A percentile compares a stretch with the other conserved stretches of the same genome.
Evolutionary conservation across 2,888 invertebrate species (phyloP).

Genomic region (Trichopria drosophilae): DNA sequence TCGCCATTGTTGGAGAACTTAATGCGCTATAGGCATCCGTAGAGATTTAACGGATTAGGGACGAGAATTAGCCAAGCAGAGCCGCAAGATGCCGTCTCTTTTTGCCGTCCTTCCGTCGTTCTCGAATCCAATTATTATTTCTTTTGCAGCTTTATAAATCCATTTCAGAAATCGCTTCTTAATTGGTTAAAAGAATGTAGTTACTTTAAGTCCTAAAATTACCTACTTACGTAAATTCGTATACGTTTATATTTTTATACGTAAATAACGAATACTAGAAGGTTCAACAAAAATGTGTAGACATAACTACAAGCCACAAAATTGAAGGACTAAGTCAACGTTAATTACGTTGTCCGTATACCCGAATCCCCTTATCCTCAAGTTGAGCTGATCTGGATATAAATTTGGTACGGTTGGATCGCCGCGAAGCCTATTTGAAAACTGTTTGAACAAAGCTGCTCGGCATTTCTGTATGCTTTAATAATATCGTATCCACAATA

Average conservation of each 20-base stretch:
- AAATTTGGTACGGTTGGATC: conserved; percentile 37
- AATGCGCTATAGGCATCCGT: conserved; percentile 47
- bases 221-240: too few species aligned
- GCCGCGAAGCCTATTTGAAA: conserved; percentile 40
- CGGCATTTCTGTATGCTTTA: conserved; percentile 37
- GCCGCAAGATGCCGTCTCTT: conserved; percentile 41
- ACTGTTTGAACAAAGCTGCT: conserved; percentile 46
- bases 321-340: too few species aligned
- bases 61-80: conserved; percentile 48
- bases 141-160: too few species aligned
- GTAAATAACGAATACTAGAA: too few species aligned
- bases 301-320: too few species aligned
- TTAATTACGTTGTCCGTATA: too few species aligned
- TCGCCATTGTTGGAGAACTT: conserved; percentile 47
- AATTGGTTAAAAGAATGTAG: too few species aligned
- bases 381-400: conserved; percentile 33
- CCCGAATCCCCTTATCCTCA: too few species aligned
- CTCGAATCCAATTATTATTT: conserved; percentile 39
- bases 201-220: too few species aligned
- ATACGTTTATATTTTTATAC: too few species aligned
- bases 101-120: conserved; percentile 8
- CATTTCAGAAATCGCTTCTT: too few species aligned
- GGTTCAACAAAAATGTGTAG: too few species aligned
- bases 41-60: conserved; percentile 51
- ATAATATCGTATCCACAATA: conserved; percentile 41